Percentiles rank a stretch among this genome's conserved stretches.
Evolutionary conservation across 2,797 vertebrate genomes (phyloP).

Genomic region (Argyrosomus regius): DNA sequence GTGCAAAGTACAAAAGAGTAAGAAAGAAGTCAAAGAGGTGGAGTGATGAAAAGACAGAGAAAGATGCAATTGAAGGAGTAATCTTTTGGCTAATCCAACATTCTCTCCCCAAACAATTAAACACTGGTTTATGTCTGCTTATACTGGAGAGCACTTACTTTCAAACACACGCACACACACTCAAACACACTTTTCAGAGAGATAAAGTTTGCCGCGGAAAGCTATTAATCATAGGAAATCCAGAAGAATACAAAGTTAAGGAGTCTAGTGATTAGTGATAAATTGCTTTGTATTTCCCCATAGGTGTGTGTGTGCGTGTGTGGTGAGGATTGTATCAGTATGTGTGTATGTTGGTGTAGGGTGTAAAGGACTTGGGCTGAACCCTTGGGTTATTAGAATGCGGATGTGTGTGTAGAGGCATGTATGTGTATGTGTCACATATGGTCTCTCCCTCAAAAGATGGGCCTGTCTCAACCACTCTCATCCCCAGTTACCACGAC

Average conservation of each 20-base stretch:
- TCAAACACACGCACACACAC: slow-evolving; percentile 46
- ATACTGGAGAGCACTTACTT: slow-evolving; percentile 54
- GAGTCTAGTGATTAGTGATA: slow-evolving; percentile 82
- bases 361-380: slow-evolving; percentile 69
- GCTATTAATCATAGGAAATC: slow-evolving; percentile 82
- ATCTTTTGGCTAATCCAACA: slow-evolving; percentile 63
- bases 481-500: slow-evolving; percentile 78
- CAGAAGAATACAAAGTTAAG: slow-evolving; percentile 79
- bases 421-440: slow-evolving; percentile 63
- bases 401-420: slow-evolving; percentile 12
- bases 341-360: slow-evolving; percentile 43
- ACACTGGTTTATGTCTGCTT: slow-evolving; percentile 74
- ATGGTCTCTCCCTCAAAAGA: slow-evolving; percentile 70
- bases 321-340: slow-evolving; percentile 43
- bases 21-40: slow-evolving; percentile 22
- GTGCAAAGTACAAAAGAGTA: slow-evolving; percentile 18
- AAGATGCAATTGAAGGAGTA: slow-evolving; percentile 49
- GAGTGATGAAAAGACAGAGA: slow-evolving; percentile 32
- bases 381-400: slow-evolving; percentile 78
- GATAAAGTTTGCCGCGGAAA: slow-evolving; percentile 78
- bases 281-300: slow-evolving; percentile 80
- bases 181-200: slow-evolving; percentile 57
- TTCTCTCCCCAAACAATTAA: slow-evolving; percentile 74
- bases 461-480: slow-evolving; percentile 78
- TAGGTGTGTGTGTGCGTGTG: slow-evolving; percentile 65